Percentiles rank a stretch among this genome's conserved stretches.
Evolutionary conservation across 92 coral and sea anemone species (phyloP).

Genomic region (Actinernus sp.): DNA sequence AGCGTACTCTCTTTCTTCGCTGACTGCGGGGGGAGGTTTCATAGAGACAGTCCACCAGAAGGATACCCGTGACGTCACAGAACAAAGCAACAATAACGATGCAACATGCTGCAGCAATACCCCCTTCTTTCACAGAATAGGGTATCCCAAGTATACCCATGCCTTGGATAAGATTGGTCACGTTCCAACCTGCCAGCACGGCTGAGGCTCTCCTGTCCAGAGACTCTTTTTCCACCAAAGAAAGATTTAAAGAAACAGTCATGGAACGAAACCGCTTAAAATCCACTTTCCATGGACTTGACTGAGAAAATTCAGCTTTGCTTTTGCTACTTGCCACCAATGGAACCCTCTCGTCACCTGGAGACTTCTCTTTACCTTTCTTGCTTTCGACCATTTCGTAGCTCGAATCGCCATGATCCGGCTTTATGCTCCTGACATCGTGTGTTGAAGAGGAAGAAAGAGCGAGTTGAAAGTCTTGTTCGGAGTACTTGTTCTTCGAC

Average conservation of each 20-base stretch:
- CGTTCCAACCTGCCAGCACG: conserved; percentile 89
- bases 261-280: conserved; percentile 77
- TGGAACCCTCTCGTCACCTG: conserved; percentile 5
- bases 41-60: conserved; percentile 88
- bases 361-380: background rate
- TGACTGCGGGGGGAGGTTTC: conserved; percentile 86
- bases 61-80: conserved; percentile 87
- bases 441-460: background rate
- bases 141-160: conserved; percentile 96
- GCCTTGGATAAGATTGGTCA: conserved; percentile 88
- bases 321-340: conserved; percentile 28
- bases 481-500: too few relatives aligned
- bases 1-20: conserved; percentile 77
- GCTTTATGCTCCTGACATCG: background rate
- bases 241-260: conserved; percentile 72
- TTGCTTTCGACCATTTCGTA: conserved; percentile 22
- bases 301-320: conserved; percentile 36
- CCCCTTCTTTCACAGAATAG: conserved; percentile 88
- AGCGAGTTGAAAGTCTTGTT: background rate
- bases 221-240: conserved; percentile 80
- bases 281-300: conserved; percentile 55
- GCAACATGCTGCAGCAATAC: conserved; percentile 79
- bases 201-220: conserved; percentile 84
- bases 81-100: conserved; percentile 83
- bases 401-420: conserved; percentile 27